phyloP scores from a whole-genome alignment of 2,797 vertebrate genomes.

The Schizothorax lantsangensis region DNA sequence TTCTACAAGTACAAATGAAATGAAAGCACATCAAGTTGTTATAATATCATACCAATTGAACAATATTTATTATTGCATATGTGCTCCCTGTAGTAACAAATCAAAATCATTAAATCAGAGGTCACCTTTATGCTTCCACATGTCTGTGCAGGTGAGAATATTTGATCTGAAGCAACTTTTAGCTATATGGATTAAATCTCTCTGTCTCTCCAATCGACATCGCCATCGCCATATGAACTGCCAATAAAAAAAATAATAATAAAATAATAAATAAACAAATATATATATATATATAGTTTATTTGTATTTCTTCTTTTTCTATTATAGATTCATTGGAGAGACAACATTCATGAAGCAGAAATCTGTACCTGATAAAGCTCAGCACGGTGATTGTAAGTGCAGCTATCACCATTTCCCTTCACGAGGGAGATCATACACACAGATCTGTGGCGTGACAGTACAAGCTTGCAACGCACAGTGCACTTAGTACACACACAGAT shows the following conservation, averaged over 20 bases:
- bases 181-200: not conserved
- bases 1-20: slow-evolving; percentile 28
- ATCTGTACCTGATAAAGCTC: slow-evolving; percentile 33
- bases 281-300: too few relatives aligned
- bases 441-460: not conserved
- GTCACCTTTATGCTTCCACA: slow-evolving; percentile 44
- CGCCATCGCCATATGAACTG: not conserved
- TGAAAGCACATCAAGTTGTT: not conserved
- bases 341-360: not conserved
- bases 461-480: not conserved
- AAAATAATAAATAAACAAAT: not conserved
- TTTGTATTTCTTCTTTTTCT: not conserved
- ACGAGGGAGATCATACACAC: not conserved
- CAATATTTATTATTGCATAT: not conserved
- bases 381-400: not conserved
- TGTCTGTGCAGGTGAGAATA: slow-evolving; percentile 6
- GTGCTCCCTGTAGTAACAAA: not conserved
- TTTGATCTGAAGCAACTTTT: slow-evolving; percentile 17
- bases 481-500: not conserved
- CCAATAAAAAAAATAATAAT: not conserved
- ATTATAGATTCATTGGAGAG: not conserved
- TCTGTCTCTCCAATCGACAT: not conserved
- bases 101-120: not conserved
- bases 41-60: not conserved
- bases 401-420: not conserved